Percentiles rank a stretch among this genome's conserved stretches.
These are phyloP conservation scores for Oreocharis arfaki DNA, from an alignment of 2,113 vertebrate species.

Conservation along the genomic window DNA sequence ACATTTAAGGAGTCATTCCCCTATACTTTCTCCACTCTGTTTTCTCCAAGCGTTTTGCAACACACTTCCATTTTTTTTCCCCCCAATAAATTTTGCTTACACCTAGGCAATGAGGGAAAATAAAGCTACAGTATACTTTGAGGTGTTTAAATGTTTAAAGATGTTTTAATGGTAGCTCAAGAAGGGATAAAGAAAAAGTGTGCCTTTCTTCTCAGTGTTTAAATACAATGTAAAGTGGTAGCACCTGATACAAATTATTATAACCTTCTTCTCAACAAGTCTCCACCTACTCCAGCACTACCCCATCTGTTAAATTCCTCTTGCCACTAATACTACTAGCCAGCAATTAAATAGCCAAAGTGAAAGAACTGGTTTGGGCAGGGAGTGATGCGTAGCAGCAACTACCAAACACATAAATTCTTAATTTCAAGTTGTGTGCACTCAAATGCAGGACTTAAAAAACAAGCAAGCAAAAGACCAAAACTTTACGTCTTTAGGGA, in stretches of 20 bases:
- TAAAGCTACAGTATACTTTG: neutral
- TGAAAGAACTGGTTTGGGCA: constrained; percentile 58
- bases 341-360: constrained; percentile 27
- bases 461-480: neutral
- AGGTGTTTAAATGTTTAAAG: neutral
- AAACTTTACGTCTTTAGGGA: neutral
- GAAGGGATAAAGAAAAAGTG: neutral
- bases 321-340: neutral
- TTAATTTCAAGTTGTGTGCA: neutral
- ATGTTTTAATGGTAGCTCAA: neutral
- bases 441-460: neutral
- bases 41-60: neutral
- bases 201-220: neutral
- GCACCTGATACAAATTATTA: neutral
- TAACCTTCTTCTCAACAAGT: neutral
- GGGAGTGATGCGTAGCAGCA: neutral
- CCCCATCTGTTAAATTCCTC: neutral
- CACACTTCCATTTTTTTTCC: rapidly evolving
- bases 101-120: neutral
- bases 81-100: neutral
- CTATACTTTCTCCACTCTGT: neutral
- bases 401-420: neutral
- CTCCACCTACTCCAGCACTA: neutral
- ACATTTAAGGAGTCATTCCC: neutral
- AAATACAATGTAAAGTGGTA: neutral